Evolutionary conservation across 2,113 vertebrate species (phyloP).

Genomic region (Stictonetta naevosa): DNA sequence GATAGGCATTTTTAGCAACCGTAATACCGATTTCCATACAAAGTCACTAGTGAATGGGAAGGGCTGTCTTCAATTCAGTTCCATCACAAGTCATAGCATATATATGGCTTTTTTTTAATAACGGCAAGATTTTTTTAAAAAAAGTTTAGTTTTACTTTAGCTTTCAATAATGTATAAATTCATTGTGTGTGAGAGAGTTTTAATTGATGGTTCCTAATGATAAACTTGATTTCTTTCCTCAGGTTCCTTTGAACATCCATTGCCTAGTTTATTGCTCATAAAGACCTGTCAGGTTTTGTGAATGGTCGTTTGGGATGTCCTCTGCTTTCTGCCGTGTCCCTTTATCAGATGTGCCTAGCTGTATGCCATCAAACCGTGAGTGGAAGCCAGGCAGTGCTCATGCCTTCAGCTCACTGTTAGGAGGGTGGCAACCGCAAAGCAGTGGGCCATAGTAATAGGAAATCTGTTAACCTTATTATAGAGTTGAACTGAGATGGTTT

Average conservation of each 20-base stretch:
- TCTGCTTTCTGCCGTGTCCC: neutral
- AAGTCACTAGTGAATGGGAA: neutral
- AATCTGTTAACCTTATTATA: neutral
- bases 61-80: neutral
- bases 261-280: neutral
- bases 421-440: neutral
- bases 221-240: neutral
- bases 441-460: neutral
- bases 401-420: neutral
- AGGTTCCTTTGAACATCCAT: neutral
- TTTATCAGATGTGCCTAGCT: neutral
- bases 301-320: neutral
- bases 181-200: neutral
- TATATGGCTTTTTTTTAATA: neutral
- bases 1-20: conserved; percentile 1
- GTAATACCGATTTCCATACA: neutral
- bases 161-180: neutral
- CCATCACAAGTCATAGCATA: neutral
- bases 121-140: neutral
- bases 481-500: neutral
- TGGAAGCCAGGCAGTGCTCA: neutral
- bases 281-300: neutral
- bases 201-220: neutral
- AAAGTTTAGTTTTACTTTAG: neutral
- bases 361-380: neutral